phyloP scores from a whole-genome alignment of 2,113 vertebrate species.

The Poecilia latipinna region DNA sequence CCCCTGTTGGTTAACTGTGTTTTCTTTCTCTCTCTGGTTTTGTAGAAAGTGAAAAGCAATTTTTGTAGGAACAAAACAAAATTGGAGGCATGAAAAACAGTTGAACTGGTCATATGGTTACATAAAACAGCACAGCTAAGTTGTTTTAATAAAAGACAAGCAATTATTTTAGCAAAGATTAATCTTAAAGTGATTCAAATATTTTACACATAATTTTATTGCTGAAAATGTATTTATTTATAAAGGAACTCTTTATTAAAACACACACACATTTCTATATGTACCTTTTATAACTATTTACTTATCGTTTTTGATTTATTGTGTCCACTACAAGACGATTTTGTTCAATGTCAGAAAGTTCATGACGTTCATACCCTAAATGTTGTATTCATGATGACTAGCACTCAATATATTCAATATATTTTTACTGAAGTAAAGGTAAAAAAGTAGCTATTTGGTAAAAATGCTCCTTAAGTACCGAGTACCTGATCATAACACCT shows the following conservation, averaged over 20 bases:
- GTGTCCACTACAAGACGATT: too few relatives aligned
- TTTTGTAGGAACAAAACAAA: not conserved
- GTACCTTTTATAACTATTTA: too few relatives aligned
- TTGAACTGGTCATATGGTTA: not conserved
- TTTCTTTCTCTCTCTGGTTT: constrained; percentile 15
- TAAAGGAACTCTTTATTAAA: not conserved
- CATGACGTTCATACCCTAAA: too few relatives aligned
- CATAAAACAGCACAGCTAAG: not conserved
- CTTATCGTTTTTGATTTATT: not conserved
- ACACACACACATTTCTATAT: not conserved
- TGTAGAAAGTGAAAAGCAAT: not conserved
- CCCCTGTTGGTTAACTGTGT: constrained; percentile 9
- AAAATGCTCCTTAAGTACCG: too few relatives aligned
- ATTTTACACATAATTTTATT: not conserved
- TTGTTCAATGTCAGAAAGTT: too few relatives aligned
- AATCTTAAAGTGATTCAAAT: not conserved
- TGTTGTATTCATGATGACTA: too few relatives aligned
- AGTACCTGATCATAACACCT: too few relatives aligned
- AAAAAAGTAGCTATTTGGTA: too few relatives aligned
- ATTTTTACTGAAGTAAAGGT: too few relatives aligned
- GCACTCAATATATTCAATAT: too few relatives aligned
- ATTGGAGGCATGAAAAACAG: not conserved
- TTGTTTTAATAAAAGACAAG: not conserved
- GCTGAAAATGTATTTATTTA: not conserved
- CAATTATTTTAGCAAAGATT: not conserved